Evolutionary conservation across 2,797 vertebrate species (phyloP).

Genomic region (Lophius americanus): DNA sequence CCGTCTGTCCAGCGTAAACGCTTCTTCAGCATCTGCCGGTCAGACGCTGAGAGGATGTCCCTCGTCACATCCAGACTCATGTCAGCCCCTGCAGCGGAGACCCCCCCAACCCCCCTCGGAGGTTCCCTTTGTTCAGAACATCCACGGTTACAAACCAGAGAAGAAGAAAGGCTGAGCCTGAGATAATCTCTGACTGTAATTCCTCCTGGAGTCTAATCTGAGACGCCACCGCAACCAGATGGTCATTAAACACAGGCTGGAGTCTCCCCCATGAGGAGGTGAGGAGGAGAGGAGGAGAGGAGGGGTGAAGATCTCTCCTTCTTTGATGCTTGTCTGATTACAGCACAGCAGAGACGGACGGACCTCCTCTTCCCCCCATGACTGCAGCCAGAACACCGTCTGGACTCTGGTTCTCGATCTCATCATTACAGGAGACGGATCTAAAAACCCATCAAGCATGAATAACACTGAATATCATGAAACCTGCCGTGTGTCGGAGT

Average conservation of each 20-base stretch:
- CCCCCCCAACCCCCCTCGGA: not conserved
- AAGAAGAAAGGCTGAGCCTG: constrained; percentile 45
- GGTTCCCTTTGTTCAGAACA: constrained; percentile 27
- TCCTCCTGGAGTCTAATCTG: constrained; percentile 55
- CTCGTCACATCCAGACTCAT: constrained; percentile 20
- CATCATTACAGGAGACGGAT: not conserved
- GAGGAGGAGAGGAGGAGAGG: constrained; percentile 4
- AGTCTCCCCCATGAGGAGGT: constrained; percentile 1
- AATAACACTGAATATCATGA: not conserved
- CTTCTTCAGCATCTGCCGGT: constrained; percentile 35
- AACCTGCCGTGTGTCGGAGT: no score
- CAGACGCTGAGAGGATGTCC: constrained; percentile 1
- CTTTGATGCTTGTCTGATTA: constrained; percentile 19
- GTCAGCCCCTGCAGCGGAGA: constrained; percentile 7
- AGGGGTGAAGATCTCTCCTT: constrained; percentile 29
- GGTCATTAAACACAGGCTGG: constrained; percentile 52
- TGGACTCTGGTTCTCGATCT: not conserved
- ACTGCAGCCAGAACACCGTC: constrained; percentile 6
- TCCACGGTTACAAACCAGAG: constrained; percentile 50
- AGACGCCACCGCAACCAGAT: constrained; percentile 62
- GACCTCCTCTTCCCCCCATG: constrained; percentile 1
- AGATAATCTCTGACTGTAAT: constrained; percentile 59
- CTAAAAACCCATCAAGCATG: not conserved
- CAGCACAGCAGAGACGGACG: not conserved
- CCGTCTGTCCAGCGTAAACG: constrained; percentile 17